Conservation (phyloP, 1,140 invertebrate genomes). For the Pentalonia nigronervosa region DNA sequence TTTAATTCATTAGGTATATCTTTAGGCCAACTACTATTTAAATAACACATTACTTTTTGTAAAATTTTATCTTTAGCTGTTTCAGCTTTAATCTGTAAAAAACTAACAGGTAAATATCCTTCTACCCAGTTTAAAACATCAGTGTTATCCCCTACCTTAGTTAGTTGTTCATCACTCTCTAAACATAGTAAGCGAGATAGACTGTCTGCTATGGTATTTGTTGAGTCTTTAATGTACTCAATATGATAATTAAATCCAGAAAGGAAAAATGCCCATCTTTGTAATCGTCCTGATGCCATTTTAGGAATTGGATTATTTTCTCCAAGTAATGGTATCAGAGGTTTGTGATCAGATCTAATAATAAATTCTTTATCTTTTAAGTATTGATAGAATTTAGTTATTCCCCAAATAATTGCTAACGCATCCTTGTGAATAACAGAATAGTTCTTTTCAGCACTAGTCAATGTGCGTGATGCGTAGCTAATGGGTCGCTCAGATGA, state of each 20-base stretch:
- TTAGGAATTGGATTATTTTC: conserved; percentile 62
- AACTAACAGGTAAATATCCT: background rate
- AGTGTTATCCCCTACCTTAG: background rate
- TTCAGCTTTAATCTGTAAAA: background rate
- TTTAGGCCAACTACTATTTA: background rate
- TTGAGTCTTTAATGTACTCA: conserved; percentile 60
- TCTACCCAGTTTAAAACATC: background rate
- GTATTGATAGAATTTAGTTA: conserved; percentile 68
- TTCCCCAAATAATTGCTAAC: conserved; percentile 66
- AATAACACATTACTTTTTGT: conserved; percentile 10
- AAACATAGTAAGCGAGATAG: no score
- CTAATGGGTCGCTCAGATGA: conserved; percentile 64
- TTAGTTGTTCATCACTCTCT: no score
- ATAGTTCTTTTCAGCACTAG: conserved; percentile 64
- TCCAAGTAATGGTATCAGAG: conserved; percentile 65
- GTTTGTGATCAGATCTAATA: conserved; percentile 66
- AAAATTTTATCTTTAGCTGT: background rate
- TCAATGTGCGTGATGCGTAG: conserved; percentile 63
- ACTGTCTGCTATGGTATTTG: no score
- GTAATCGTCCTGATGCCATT: conserved; percentile 62
- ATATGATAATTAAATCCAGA: conserved; percentile 63
- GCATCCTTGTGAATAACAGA: conserved; percentile 68
- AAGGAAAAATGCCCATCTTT: conserved; percentile 63
- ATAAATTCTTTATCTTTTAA: conserved; percentile 67
- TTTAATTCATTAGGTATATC: background rate